Evolutionary conservation across 2,113 vertebrate species (phyloP), one percentile per base, ranked within the genome.

Genomic region (cattle (Bos taurus)): DNA sequence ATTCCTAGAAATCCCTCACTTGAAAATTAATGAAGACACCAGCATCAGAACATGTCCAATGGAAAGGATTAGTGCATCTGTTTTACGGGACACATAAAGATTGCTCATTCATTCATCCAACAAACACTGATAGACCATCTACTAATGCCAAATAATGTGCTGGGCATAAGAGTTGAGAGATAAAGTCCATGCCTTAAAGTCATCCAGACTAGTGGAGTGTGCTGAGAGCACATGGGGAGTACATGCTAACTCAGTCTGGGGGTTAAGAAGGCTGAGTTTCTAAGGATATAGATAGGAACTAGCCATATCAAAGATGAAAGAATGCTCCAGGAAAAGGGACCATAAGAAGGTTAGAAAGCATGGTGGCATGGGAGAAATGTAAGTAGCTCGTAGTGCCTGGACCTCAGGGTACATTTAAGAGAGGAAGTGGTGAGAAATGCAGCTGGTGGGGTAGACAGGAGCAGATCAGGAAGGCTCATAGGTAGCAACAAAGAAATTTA

Each of bases 1-100:
- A 16, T 83, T 83, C 46, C 56, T 71, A 62, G 81, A 16, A 90
- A 81, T 43, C 82, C 84, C 13, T 96, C 80, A 77, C 74, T 95
- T 95, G 92, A 92, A 96, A 96, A 84, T 88, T 74, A 90, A 78
- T 21, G 6, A 90, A 88, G 64, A 90, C 78, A 52, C 81, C 36
- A 88, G 60, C 54, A 92, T 43, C 28, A 30, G 77, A 94, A 71
- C 23, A 71, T 48, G 46, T 67, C 74, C 59, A 81, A 30, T 19
- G 52, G 88, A 80, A 92, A 86, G 62, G 95, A 90, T 56, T 33
- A 95, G 36, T 83, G 23, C 57, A 40, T 88, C 46, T 94, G 12
- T 83, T 95, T 96, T 71, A 80, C 13, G 89, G 90, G 90, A 26
- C 56, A 78, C 88, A 43, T 26, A 62, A 86, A 93, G 40, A 71